Evolutionary conservation across 2,888 invertebrate genomes (phyloP).

Genomic region (Lasioglossum morio): DNA sequence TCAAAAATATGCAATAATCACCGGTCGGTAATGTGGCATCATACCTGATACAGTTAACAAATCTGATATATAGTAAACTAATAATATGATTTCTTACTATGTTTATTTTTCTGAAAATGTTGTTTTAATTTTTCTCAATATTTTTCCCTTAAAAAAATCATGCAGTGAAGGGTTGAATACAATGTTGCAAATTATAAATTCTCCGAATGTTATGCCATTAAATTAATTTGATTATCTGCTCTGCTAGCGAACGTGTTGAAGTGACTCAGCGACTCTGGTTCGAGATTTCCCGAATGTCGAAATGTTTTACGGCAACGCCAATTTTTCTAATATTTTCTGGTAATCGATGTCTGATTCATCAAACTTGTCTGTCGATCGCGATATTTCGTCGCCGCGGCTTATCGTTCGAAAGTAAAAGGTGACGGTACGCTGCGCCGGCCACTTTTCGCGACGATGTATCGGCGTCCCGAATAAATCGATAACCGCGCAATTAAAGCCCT

Average conservation of each 20-base stretch:
- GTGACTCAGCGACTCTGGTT: not conserved
- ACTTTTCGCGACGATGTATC: conserved; percentile 39
- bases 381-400: conserved; percentile 17
- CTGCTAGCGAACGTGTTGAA: not conserved
- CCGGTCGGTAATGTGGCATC: too few species aligned
- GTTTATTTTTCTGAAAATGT: too few species aligned
- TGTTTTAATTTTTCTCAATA: too few species aligned
- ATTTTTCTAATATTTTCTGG: not conserved
- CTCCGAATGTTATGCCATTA: not conserved
- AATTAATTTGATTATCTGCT: not conserved
- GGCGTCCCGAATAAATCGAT: conserved; percentile 58
- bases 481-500: conserved; percentile 73
- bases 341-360: not conserved
- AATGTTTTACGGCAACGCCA: not conserved
- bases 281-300: not conserved
- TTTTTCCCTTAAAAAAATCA: too few species aligned
- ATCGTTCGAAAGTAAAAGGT: conserved; percentile 39
- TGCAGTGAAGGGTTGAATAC: too few species aligned
- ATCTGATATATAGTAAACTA: too few species aligned
- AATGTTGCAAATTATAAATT: too few species aligned
- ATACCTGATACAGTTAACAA: too few species aligned
- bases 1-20: too few species aligned
- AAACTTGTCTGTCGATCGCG: not conserved
- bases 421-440: not conserved
- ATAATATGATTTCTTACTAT: too few species aligned